These are phyloP conservation scores for Geotrupes spiniger DNA, from an alignment of 2,888 invertebrate species.

Conservation along the genomic window DNA sequence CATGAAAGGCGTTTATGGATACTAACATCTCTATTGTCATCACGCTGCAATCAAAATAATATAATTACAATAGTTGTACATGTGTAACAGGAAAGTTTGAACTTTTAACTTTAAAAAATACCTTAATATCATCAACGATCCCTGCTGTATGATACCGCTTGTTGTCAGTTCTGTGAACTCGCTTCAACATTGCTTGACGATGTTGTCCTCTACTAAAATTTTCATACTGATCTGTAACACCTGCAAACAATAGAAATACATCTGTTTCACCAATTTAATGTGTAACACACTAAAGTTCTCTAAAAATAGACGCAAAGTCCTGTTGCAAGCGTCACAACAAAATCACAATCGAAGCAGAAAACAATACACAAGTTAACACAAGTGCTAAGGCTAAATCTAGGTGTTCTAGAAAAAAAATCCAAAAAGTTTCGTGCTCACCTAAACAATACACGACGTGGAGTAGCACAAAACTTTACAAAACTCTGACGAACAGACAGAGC, in stretches of 20 bases:
- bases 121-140: constrained; percentile 61
- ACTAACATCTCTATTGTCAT: constrained; percentile 51
- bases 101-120: constrained; percentile 28
- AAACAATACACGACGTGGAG: constrained; percentile 18
- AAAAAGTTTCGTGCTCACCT: constrained; percentile 23
- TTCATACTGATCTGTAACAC: constrained; percentile 43
- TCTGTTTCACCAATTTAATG: constrained; percentile 7
- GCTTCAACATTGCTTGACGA: constrained; percentile 51
- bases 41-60: constrained; percentile 45
- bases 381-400: background rate
- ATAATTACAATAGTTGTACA: constrained; percentile 1
- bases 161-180: constrained; percentile 50
- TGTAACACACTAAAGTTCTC: constrained; percentile 1
- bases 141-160: constrained; percentile 65
- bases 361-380: background rate
- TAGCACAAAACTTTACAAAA: constrained; percentile 26
- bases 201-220: constrained; percentile 48
- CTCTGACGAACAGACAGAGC: constrained; percentile 17
- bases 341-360: background rate
- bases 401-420: constrained; percentile 3
- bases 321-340: no score
- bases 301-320: background rate
- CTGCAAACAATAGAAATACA: constrained; percentile 31
- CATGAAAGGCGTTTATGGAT: constrained; percentile 63
- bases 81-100: no score